phyloP scores from a whole-genome alignment of 2,888 invertebrate genomes.

The Caenorhabditis parvicauda region DNA sequence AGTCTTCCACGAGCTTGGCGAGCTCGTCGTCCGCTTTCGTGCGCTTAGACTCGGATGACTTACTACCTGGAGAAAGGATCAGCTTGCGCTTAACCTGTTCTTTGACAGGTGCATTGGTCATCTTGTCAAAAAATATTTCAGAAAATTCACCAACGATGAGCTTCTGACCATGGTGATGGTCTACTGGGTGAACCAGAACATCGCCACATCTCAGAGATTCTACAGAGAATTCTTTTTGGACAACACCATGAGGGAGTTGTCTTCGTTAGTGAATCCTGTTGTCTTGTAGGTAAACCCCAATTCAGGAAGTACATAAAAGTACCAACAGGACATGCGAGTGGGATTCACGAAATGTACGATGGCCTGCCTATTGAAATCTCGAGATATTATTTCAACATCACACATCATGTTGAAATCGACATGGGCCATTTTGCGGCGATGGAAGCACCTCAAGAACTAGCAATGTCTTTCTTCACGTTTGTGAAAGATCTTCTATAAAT shows the following conservation, averaged over 20 bases:
- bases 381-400: slow-evolving; percentile 72
- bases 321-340: slow-evolving; percentile 76
- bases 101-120: no score
- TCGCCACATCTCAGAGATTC: slow-evolving; percentile 75
- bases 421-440: slow-evolving; percentile 86
- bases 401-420: slow-evolving; percentile 69
- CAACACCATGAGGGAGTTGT: slow-evolving; percentile 10
- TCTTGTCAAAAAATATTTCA: slow-evolving; percentile 34
- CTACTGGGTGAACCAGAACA: slow-evolving; percentile 75
- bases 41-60: no score
- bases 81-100: no score
- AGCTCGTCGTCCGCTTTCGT: no score
- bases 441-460: slow-evolving; percentile 75
- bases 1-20: no score
- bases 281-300: no score
- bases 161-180: slow-evolving; percentile 78
- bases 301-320: slow-evolving; percentile 67
- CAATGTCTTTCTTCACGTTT: slow-evolving; percentile 72
- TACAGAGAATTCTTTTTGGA: slow-evolving; percentile 71
- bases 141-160: slow-evolving; percentile 73
- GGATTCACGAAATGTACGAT: slow-evolving; percentile 73
- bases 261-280: no score
- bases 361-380: slow-evolving; percentile 70
- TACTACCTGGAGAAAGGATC: no score
- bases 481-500: slow-evolving; percentile 42